Evolutionary conservation across 2,888 invertebrate genomes (phyloP), one percentile per base, ranked within the genome.

Genomic region (Willowsia nigromaculata): DNA sequence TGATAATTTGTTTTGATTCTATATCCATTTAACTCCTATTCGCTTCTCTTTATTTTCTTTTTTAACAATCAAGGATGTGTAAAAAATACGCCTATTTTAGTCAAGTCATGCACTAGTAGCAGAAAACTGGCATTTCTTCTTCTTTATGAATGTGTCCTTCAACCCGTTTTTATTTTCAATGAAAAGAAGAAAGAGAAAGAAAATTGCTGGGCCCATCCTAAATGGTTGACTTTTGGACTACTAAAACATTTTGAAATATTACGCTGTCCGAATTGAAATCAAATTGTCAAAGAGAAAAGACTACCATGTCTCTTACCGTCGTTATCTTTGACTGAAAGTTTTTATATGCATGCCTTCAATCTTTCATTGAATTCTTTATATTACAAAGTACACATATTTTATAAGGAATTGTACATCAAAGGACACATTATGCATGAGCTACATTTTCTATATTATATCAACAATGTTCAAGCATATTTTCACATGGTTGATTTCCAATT

Each of bases 1-100:
- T 62, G 85, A 85, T 85, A 85, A 85, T 85, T 85, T 85, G 85
- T 85, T 85, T 85, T 85, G 85, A 76, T 85, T 85, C 62, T 30
- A 47, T 37, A 18, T 9, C 22, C 30, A 18, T 37, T 71, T 40
- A 22, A 18, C 37, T 71, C 3, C 33, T 33, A 33, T n/a, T 30
- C 22, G 65, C 15, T 15, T 30, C 27, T 30, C 1, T n/a, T 30
- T 15, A 7, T 40, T 56, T 5, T 18, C 56, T 22, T 6, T 56
- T 11, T 11, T 5, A 56, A 18, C 50, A 50, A 11, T 50, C 9
- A 50, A 50, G n/a, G n/a, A 50, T 3, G 50, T 50, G 50, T 3
- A 50, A 9, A 11, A 50, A 11, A 50, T 15, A 3, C 22, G 47
- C 15, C 13, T 15, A 47, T 47, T 13, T 15, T 13, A 13, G 13